Conservation (phyloP, 2,888 invertebrate species). For the Tachina fera region DNA sequence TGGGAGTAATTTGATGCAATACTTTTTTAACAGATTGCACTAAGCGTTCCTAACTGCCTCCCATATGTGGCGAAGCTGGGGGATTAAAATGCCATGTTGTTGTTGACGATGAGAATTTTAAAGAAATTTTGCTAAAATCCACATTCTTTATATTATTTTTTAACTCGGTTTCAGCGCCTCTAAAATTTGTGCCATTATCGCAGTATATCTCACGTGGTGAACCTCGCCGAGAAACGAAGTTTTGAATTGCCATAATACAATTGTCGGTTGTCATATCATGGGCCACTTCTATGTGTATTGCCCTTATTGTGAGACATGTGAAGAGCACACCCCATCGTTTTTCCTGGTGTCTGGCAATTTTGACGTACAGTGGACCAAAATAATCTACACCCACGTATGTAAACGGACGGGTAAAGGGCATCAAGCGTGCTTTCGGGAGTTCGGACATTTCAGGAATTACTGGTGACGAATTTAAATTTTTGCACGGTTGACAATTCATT, state of each 20-base stretch:
- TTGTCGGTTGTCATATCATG: slow-evolving; percentile 9
- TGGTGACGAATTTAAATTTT: background rate
- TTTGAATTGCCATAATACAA: background rate
- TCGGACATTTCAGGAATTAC: background rate
- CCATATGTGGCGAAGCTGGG: too few species aligned
- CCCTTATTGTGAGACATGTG: background rate
- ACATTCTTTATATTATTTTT: too few species aligned
- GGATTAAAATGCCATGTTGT: too few species aligned
- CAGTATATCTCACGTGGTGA: too few species aligned
- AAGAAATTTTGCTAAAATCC: too few species aligned
- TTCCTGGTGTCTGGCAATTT: background rate
- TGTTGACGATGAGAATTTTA: too few species aligned
- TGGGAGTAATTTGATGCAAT: background rate
- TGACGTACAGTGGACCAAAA: background rate
- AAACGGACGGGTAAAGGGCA: background rate
- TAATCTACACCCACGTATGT: background rate
- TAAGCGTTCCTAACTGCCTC: background rate
- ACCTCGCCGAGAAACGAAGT: background rate
- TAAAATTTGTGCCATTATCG: too few species aligned
- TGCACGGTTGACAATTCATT: background rate
- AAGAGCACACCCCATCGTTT: slow-evolving; percentile 7
- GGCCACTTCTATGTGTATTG: slow-evolving; percentile 18
- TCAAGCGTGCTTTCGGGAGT: background rate
- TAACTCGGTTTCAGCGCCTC: too few species aligned
- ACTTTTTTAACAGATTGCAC: background rate